phyloP scores from a whole-genome alignment of 1,140 invertebrate genomes.

The Cheumatopsyche charites region DNA sequence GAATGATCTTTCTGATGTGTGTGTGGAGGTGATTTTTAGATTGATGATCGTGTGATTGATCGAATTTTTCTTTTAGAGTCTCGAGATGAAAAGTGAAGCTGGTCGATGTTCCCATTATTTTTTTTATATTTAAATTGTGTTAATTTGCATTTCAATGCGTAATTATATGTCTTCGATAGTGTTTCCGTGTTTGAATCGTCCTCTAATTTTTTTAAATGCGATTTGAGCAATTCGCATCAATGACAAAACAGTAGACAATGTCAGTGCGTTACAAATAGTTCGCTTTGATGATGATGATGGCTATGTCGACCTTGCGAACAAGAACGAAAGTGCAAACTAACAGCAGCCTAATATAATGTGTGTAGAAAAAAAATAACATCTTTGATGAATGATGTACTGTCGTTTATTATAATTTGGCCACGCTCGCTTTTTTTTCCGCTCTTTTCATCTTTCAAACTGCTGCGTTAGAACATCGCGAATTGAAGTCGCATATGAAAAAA shows the following conservation, averaged over 20 bases:
- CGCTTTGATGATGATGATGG: conserved; percentile 10
- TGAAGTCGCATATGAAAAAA: neutral
- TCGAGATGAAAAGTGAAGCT: no score
- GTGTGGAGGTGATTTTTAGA: neutral
- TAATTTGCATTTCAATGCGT: no score
- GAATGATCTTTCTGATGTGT: neutral
- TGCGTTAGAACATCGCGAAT: no score
- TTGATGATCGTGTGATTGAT: neutral
- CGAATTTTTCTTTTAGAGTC: neutral
- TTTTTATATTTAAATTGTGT: no score
- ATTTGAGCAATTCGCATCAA: no score
- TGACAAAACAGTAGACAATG: no score
- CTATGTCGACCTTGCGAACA: conserved; percentile 8
- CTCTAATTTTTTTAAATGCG: no score
- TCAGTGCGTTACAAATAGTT: no score
- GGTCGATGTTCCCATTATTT: no score
- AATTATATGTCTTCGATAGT: no score
- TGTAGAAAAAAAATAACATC: neutral
- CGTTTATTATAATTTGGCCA: conserved; percentile 19
- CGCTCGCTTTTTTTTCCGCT: conserved; percentile 11
- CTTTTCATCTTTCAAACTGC: neutral
- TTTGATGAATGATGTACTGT: conserved; percentile 24
- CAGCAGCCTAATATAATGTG: neutral
- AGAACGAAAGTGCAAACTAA: conserved; percentile 18
- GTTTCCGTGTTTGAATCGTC: no score